Evolutionary conservation across 2,888 invertebrate genomes (phyloP).

Genomic region (Andrena trimmerana): DNA sequence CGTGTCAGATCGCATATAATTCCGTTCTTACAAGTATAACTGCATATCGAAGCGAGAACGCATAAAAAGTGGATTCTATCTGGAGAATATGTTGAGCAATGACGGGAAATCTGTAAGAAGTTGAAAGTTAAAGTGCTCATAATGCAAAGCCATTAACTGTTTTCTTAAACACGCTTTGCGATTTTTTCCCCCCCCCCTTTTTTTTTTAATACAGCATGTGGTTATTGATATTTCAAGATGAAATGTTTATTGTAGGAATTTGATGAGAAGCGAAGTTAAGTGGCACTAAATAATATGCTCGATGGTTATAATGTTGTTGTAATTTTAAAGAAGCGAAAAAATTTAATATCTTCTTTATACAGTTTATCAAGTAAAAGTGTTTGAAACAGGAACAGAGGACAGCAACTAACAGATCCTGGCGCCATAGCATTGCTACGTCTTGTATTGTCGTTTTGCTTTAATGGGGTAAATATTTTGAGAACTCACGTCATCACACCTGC

Average conservation of each 20-base stretch:
- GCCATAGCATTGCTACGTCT: conserved; percentile 84
- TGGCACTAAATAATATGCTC: conserved; percentile 27
- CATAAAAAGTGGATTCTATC: background rate
- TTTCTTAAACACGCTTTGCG: conserved; percentile 72
- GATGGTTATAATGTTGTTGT: conserved; percentile 23
- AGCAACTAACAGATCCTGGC: conserved; percentile 84
- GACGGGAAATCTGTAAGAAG: conserved; percentile 22
- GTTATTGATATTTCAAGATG: conserved; percentile 54
- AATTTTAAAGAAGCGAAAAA: conserved; percentile 49
- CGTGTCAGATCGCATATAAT: background rate
- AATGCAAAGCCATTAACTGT: conserved; percentile 76
- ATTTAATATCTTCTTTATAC: conserved; percentile 55
- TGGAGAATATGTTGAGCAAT: conserved; percentile 18
- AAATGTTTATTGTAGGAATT: conserved; percentile 28
- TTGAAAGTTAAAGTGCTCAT: conserved; percentile 61
- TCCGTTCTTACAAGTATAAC: background rate
- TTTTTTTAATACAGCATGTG: conserved; percentile 73
- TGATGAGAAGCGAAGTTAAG: conserved; percentile 28
- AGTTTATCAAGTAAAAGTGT: conserved; percentile 81
- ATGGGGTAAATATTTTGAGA: conserved; percentile 84
- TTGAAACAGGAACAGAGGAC: conserved; percentile 84
- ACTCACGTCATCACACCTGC: conserved; percentile 68
- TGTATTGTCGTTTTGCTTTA: conserved; percentile 84
- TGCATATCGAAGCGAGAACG: background rate
- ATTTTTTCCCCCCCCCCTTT: conserved; percentile 63